Conservation (phyloP, 1,140 invertebrate genomes). For the Muscidifurax raptorellus region DNA sequence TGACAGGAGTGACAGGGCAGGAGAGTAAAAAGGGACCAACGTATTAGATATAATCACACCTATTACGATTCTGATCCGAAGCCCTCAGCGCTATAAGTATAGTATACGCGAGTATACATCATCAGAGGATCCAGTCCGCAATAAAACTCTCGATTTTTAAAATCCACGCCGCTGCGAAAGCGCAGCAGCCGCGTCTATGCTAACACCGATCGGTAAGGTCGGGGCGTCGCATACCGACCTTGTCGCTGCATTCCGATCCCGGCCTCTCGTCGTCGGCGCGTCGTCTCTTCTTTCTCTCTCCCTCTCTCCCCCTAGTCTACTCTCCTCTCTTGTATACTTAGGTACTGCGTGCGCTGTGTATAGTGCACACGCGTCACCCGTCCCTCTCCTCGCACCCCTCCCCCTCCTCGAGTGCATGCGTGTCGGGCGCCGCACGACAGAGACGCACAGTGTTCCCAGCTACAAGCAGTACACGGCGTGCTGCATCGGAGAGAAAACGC, state of each 20-base stretch:
- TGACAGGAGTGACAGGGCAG: too few species aligned
- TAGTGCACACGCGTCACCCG: neutral
- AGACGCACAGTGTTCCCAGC: neutral
- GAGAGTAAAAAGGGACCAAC: too few species aligned
- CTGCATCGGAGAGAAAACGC: neutral
- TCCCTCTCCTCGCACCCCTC: neutral
- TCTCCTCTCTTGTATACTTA: neutral
- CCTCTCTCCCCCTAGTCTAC: neutral
- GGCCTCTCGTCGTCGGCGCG: neutral
- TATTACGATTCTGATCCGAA: too few species aligned
- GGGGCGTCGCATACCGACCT: constrained; percentile 39
- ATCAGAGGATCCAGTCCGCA: too few species aligned
- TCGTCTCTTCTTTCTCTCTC: neutral
- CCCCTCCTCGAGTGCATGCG: neutral
- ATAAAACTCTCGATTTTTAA: neutral
- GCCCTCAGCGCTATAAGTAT: too few species aligned
- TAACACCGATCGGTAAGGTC: constrained; percentile 35
- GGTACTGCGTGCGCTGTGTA: neutral
- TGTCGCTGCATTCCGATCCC: constrained; percentile 26
- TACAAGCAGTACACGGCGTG: neutral
- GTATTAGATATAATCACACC: too few species aligned
- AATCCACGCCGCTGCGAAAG: neutral
- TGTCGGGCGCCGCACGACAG: neutral
- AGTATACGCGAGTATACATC: too few species aligned
- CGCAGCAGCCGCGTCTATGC: too few species aligned